Conservation (phyloP, 1,140 invertebrate genomes). For the Aricia agestis region DNA sequence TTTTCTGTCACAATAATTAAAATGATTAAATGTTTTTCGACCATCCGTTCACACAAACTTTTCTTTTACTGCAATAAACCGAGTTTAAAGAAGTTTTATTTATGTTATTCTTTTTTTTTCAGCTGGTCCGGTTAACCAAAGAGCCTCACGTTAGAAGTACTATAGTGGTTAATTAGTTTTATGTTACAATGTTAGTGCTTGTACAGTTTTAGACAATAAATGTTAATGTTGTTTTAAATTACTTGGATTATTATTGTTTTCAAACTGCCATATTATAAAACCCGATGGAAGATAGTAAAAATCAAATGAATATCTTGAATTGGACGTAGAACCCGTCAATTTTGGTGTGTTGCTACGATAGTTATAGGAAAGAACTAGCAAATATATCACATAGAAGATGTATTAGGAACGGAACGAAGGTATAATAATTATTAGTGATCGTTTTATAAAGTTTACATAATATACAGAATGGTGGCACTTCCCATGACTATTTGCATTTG, state of each 20-base stretch:
- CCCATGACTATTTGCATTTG: too few species aligned
- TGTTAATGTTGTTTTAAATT: conserved; percentile 18
- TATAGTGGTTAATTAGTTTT: conserved; percentile 13
- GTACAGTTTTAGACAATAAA: conserved; percentile 22
- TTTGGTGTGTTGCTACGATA: too few species aligned
- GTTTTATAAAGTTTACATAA: too few species aligned
- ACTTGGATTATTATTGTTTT: conserved; percentile 7
- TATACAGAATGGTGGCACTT: too few species aligned
- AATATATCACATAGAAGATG: too few species aligned
- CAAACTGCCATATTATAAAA: conserved; percentile 11
- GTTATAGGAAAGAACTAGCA: too few species aligned
- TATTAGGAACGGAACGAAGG: too few species aligned
- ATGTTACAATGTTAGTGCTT: conserved; percentile 17
- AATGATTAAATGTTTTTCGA: too few species aligned
- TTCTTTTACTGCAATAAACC: background rate
- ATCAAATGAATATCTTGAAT: background rate
- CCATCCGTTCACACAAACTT: too few species aligned
- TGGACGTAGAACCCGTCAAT: too few species aligned
- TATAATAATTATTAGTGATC: too few species aligned
- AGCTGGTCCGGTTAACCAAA: conserved; percentile 47
- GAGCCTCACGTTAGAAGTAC: conserved; percentile 13
- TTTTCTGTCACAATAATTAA: too few species aligned
- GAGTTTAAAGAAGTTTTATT: conserved; percentile 1
- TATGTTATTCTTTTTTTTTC: conserved; percentile 33
- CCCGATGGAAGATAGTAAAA: background rate